A percentile compares a stretch with the other conserved stretches of the same genome.
Conservation (phyloP, 2,113 vertebrate genomes). For the Corythornis vintsioides region DNA sequence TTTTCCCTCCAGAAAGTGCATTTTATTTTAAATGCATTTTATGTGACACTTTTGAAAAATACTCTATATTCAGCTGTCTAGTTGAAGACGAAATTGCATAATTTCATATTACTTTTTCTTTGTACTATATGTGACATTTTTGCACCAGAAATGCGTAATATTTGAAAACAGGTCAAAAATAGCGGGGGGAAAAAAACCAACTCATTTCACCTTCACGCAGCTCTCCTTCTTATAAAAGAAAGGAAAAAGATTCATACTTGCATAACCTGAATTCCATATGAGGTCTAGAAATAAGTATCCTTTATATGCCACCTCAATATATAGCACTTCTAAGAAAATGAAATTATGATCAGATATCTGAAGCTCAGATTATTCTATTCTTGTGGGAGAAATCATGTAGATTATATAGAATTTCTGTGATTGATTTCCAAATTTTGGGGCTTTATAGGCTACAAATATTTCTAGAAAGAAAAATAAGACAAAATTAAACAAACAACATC, state of each 20-base stretch:
- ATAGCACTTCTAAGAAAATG: not conserved
- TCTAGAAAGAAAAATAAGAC: not conserved
- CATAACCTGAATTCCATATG: not conserved
- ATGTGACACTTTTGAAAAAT: not conserved
- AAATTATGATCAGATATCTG: not conserved
- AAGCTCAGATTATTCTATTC: not conserved
- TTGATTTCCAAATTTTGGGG: not conserved
- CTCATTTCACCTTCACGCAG: not conserved
- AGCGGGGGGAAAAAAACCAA: not conserved
- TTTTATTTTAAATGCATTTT: slow-evolving; percentile 23
- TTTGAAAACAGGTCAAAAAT: not conserved
- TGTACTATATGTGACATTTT: not conserved
- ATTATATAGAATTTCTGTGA: not conserved
- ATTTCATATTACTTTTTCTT: not conserved
- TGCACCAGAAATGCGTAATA: not conserved
- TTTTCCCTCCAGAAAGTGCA: not conserved
- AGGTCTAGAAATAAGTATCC: not conserved
- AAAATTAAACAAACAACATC: not conserved
- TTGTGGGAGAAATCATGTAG: not conserved
- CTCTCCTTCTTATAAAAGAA: not conserved
- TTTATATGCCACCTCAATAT: not conserved
- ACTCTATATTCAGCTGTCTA: not conserved
- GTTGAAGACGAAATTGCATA: slow-evolving; percentile 10
- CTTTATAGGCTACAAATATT: not conserved
- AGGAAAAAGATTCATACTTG: not conserved